Conservation (phyloP, 2,797 vertebrate genomes). For the Chelonia mydas region DNA sequence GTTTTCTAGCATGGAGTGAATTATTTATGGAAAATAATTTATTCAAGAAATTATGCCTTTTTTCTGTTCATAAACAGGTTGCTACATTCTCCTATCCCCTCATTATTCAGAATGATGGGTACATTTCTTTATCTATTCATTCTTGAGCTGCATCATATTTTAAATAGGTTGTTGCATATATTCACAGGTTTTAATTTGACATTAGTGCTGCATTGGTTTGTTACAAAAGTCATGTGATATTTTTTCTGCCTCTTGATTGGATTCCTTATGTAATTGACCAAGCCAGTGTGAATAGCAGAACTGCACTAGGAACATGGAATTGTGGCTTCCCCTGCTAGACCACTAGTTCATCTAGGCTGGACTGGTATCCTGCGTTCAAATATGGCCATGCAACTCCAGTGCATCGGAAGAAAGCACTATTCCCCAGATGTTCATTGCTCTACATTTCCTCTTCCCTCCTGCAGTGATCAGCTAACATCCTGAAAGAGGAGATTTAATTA, state of each 20-base stretch:
- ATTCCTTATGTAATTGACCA: background rate
- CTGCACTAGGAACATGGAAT: background rate
- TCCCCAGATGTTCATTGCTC: background rate
- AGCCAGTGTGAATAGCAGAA: background rate
- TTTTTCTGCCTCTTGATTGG: background rate
- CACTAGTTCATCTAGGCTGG: background rate
- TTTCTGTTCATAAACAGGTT: background rate
- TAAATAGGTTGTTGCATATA: background rate
- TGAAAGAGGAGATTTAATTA: background rate
- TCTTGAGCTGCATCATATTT: background rate
- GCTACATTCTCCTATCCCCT: background rate
- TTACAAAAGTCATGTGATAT: background rate
- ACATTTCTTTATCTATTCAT: background rate
- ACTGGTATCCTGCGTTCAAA: too few relatives aligned
- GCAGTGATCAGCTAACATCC: background rate
- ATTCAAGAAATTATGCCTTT: background rate
- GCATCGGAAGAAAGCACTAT: background rate
- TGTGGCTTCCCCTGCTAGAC: background rate
- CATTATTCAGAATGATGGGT: fast-evolving
- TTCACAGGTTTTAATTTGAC: background rate
- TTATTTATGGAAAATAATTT: background rate
- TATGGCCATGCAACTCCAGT: too few relatives aligned
- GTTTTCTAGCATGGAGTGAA: background rate
- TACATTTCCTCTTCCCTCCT: background rate
- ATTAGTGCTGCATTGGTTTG: background rate